Base-by-base conservation (phyloP, 2,797 vertebrate species). In the Glyptemys insculpta region DNA sequence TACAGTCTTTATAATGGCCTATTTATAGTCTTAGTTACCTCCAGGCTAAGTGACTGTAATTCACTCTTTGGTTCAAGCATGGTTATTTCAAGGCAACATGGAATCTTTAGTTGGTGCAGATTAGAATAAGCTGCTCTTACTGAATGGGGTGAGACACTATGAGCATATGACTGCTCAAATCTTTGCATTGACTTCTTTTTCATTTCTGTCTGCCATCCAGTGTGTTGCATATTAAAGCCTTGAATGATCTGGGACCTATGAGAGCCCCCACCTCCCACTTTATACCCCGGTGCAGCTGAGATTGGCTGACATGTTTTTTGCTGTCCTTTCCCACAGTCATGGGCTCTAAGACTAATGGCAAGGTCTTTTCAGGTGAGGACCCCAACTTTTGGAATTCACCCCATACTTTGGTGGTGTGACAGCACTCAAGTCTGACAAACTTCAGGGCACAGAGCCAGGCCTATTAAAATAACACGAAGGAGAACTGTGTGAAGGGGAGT, bases 371-470 rank as follows among this genome's bases (percentile, higher is more conserved):
- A 72, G 53, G 80, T 76, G 37, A 91, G 81, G 79, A 56, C 4
- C 2, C 12, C 44, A n/a, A 47, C 12, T 21, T 16, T 41, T 27
- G 37, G 52, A 79, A 29, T 91, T 86, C 90, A 93, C 19, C 16
- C 83, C 10, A 41, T 54, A 18, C 15, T 79, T 29, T 74, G 86
- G 56, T 4, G 8, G 11, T 83, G 90, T 3, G 12, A 87, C 95
- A 88, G 2, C 1, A 37, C 10, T 85, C 16, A 91, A 89, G 88
- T 72, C 11, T 53, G 56, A 68, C 29, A 72, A 0, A 0, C 5
- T 79, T 81, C 41, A 76, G 9, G 79, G 31, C 5, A 29, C 54
- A 56, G 78, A 93, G 54, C 9, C 92, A 96, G 92, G 53, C 0
- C 4, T 65, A 23, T 18, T 52, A 27, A 44, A 96, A 72, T 25